These are phyloP conservation scores for Aplysina aerophoba DNA, from an alignment of 37 sponge, comb jelly and placozoan genomes.

Conservation along the genomic window DNA sequence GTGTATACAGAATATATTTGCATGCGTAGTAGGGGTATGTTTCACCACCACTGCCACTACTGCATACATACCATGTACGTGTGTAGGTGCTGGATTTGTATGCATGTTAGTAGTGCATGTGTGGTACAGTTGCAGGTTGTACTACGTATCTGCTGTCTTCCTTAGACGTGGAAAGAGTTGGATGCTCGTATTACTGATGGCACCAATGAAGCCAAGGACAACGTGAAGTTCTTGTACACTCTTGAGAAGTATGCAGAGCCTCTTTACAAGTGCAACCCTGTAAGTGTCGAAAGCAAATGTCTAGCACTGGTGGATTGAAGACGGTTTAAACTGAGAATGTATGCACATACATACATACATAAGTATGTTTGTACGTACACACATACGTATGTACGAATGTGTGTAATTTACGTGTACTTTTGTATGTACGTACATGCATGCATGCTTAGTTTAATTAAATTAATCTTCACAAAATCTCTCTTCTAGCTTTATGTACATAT, in stretches of 20 bases:
- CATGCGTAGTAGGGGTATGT: too few relatives aligned
- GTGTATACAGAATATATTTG: too few relatives aligned
- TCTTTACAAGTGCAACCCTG: slow-evolving; percentile 96
- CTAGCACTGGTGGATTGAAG: not conserved
- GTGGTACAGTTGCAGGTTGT: not conserved
- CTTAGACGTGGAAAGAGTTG: slow-evolving; percentile 89
- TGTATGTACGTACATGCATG: not conserved
- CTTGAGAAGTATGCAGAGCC: slow-evolving; percentile 97
- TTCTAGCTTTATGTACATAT: too few relatives aligned
- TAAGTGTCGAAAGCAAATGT: slow-evolving; percentile 26
- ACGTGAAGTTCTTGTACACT: slow-evolving; percentile 99
- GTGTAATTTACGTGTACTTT: slow-evolving; percentile 3
- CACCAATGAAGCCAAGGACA: slow-evolving; percentile 98
- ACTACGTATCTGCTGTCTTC: not conserved
- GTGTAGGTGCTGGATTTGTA: not conserved
- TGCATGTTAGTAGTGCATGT: too few relatives aligned
- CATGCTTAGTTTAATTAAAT: not conserved
- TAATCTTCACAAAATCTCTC: too few relatives aligned
- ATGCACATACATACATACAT: not conserved
- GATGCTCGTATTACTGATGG: slow-evolving; percentile 95
- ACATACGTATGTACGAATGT: not conserved
- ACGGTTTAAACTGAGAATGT: slow-evolving; percentile 3
- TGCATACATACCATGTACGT: not conserved
- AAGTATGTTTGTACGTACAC: not conserved
- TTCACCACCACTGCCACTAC: too few relatives aligned